phyloP scores from a whole-genome alignment of 2,888 invertebrate species.

The Charanyca ferruginea region DNA sequence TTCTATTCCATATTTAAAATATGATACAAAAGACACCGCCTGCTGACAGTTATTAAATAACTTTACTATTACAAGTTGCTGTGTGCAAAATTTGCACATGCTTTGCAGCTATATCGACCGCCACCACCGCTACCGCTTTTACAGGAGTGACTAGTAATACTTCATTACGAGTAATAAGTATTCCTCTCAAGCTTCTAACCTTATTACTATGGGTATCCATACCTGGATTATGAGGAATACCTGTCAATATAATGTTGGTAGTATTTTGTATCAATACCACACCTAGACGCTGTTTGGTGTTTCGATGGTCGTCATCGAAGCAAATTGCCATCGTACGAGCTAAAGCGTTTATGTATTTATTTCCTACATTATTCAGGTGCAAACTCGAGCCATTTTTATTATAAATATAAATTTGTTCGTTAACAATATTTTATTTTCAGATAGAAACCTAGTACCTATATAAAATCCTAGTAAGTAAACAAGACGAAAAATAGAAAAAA shows the following conservation, averaged over 20 bases:
- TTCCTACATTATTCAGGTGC: too few species aligned
- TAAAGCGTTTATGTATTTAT: too few species aligned
- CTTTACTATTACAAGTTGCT: too few species aligned
- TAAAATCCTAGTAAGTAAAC: neutral
- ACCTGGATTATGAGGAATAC: conserved; percentile 21
- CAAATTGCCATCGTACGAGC: too few species aligned
- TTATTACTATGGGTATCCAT: conserved; percentile 38
- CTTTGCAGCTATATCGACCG: conserved; percentile 2
- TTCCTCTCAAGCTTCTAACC: conserved; percentile 19
- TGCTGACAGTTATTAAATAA: neutral
- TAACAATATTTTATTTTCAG: too few species aligned
- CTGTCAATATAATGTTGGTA: conserved; percentile 10
- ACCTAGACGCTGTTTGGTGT: conserved; percentile 11
- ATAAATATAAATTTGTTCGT: too few species aligned
- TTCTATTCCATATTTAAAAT: too few species aligned
- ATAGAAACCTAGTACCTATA: too few species aligned
- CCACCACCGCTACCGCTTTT: conserved; percentile 1
- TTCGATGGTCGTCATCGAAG: too few species aligned
- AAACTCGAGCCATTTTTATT: too few species aligned
- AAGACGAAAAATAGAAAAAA: neutral
- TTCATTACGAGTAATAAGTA: conserved; percentile 45
- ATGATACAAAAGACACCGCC: conserved; percentile 33
- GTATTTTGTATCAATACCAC: conserved; percentile 25
- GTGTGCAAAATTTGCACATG: too few species aligned
- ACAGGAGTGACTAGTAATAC: conserved; percentile 11